Evolutionary conservation across 2,797 vertebrate genomes (phyloP).

Genomic region (Notoglanidium macrostoma): DNA sequence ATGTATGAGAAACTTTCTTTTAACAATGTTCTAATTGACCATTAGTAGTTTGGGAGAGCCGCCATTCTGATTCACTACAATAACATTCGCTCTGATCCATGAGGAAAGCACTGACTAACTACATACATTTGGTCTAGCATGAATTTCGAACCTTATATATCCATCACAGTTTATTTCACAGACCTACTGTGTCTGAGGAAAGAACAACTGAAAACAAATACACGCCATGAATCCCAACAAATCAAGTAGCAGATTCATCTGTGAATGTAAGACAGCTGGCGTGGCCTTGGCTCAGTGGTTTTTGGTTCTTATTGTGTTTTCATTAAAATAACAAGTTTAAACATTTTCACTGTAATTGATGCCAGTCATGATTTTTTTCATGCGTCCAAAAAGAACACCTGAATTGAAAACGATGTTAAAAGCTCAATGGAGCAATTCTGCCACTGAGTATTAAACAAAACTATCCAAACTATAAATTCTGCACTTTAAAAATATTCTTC

Average conservation of each 20-base stretch:
- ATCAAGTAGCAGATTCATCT: conserved; percentile 9
- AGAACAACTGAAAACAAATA: conserved; percentile 1
- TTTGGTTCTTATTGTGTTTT: conserved; percentile 2
- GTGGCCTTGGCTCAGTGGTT: conserved; percentile 4
- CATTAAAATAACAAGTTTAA: background rate
- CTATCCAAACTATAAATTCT: background rate
- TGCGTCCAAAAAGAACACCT: too few species aligned
- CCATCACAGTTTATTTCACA: background rate
- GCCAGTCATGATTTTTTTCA: background rate
- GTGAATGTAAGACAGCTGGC: background rate
- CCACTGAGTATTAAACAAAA: background rate
- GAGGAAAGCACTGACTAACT: background rate
- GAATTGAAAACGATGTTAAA: background rate
- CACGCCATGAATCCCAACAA: background rate
- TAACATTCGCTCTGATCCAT: background rate
- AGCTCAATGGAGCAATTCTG: background rate
- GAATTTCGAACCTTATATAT: background rate
- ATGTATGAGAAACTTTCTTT: background rate
- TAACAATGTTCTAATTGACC: background rate
- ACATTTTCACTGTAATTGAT: background rate
- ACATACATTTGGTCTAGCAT: background rate
- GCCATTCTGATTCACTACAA: background rate
- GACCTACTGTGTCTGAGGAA: background rate
- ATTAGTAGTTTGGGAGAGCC: background rate
- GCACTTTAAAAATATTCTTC: background rate